These are phyloP conservation scores for Pelusios castaneus DNA, from an alignment of 2,113 vertebrate species.

Conservation along the genomic window DNA sequence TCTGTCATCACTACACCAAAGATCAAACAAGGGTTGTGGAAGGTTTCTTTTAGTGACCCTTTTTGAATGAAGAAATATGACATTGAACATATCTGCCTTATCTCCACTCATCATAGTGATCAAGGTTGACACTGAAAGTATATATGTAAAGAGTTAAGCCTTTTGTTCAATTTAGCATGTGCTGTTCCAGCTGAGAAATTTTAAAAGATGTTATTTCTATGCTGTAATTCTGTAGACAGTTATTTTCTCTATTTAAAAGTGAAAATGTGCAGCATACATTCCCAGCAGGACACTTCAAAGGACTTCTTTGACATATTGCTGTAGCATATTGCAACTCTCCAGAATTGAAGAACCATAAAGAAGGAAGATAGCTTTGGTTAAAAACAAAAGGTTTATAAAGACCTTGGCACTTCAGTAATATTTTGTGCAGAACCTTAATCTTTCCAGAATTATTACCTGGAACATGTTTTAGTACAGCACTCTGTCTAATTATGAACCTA, in stretches of 20 bases:
- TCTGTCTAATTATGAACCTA: background rate
- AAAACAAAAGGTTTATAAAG: background rate
- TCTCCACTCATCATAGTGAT: background rate
- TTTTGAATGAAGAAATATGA: background rate
- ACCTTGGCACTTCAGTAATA: background rate
- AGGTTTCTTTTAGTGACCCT: background rate
- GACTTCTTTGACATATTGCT: background rate
- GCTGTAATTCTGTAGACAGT: background rate
- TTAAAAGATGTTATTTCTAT: background rate
- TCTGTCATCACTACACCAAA: accelerated
- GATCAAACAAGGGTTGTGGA: background rate
- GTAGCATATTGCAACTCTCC: background rate
- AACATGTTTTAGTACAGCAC: background rate
- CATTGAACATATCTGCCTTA: background rate
- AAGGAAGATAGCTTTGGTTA: background rate
- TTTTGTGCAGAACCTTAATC: background rate
- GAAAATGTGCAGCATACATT: background rate
- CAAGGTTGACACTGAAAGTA: background rate
- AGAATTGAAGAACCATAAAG: background rate
- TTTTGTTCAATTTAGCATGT: background rate
- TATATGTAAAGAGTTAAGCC: accelerated
- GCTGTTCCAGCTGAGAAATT: background rate
- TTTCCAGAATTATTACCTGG: background rate
- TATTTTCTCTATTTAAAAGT: background rate
- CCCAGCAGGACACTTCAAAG: background rate